Evolutionary conservation across 2,797 vertebrate species (phyloP), one percentile per base, ranked within the genome.

Genomic region (Melanotaenia parkinsoni): DNA sequence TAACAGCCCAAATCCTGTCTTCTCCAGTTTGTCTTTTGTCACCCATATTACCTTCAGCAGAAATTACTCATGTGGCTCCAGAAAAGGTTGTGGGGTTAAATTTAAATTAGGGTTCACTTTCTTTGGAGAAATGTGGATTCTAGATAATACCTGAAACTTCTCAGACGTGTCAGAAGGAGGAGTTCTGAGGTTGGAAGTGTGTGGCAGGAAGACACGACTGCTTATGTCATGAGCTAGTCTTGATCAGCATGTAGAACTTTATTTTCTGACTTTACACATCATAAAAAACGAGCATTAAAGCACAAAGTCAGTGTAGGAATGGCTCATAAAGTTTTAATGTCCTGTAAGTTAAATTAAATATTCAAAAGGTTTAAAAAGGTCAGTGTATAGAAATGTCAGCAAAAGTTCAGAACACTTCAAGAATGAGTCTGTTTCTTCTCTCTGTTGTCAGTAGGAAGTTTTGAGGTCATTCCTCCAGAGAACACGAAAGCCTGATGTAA

Each of bases 401-500:
- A 43, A 32, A 50, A 82, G 72, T 84, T 80, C 54, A 79, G 47
- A 64, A 75, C 62, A 59, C 33, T 67, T 61, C n/a, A 69, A 61
- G 61, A 63, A 54, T 53, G 67, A 71, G 74, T 69, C 56, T 69
- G 72, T 67, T 76, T 80, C 78, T 70, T 76, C 77, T 79, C 80
- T 72, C 62, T 37, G 11, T 64, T 87, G 75, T 76, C 81, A 80
- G 85, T 43, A 63, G 74, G 79, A 75, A 58, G 43, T 67, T 72
- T 50, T 0, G 6, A 38, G 86, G 86, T 82, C 77, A 79, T 67
- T 78, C 70, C 72, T 73, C 85, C 76, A 69, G 81, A 86, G 85
- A 71, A 53, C 72, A 89, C 89, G 79, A 86, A 88, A 89, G 75
- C 60, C 87, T 84, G 72, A 87, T 74, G 85, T 73, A 83, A 89